Evolutionary conservation across 2,797 vertebrate genomes (phyloP).

Genomic region (Neostethus bicornis): DNA sequence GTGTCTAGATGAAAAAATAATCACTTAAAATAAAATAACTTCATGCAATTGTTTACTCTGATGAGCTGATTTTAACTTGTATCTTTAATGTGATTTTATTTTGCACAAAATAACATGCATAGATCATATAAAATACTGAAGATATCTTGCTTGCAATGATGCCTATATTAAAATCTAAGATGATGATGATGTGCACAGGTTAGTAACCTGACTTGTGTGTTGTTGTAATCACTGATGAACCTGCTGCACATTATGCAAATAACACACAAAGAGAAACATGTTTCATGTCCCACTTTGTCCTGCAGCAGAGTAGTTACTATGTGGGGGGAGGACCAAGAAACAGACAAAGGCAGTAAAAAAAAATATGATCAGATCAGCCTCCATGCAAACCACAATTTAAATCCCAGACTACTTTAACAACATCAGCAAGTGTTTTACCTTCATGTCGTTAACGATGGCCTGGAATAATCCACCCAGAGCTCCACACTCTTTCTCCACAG

Average conservation of each 20-base stretch:
- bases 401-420: constrained; percentile 34
- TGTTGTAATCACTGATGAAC: constrained; percentile 41
- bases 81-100: neutral
- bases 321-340: constrained; percentile 61
- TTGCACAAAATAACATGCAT: constrained; percentile 6
- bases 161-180: neutral
- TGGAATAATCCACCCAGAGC: constrained; percentile 97
- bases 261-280: constrained; percentile 75
- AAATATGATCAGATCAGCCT: constrained; percentile 52
- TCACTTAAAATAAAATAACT: neutral
- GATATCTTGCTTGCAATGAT: neutral
- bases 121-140: neutral
- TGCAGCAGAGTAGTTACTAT: constrained; percentile 64
- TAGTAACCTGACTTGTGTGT: constrained; percentile 8
- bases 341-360: constrained; percentile 81
- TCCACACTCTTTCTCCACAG: constrained; percentile 94
- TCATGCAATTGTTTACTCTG: neutral
- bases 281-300: constrained; percentile 66
- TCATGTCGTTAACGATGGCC: constrained; percentile 98
- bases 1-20: constrained; percentile 26
- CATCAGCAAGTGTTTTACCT: constrained; percentile 84
- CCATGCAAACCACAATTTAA: constrained; percentile 22
- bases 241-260: constrained; percentile 71
- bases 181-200: neutral
- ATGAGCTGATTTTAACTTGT: neutral